Evolutionary conservation across 2,113 vertebrate species (phyloP).

Genomic region (Coryphaenoides rupestris): DNA sequence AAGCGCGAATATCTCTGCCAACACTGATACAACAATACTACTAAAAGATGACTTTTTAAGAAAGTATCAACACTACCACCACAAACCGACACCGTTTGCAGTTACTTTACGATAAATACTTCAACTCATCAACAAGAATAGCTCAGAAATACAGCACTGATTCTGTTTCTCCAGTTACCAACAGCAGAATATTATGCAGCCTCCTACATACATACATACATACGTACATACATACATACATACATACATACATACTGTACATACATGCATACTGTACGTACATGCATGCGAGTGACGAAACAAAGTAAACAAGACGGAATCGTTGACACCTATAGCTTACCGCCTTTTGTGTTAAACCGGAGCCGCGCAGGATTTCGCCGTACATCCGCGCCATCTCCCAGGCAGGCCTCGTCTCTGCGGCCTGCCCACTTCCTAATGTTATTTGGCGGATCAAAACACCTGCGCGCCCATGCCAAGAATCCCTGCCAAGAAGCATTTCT

Average conservation of each 20-base stretch:
- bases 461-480: conserved; percentile 52
- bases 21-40: too few relatives aligned
- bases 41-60: too few relatives aligned
- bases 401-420: conserved; percentile 59
- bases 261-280: conserved; percentile 1
- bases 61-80: too few relatives aligned
- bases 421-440: conserved; percentile 64
- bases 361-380: conserved; percentile 40
- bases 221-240: conserved; percentile 12
- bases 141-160: too few relatives aligned
- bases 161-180: too few relatives aligned
- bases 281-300: conserved; percentile 1
- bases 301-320: too few relatives aligned
- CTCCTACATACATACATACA: neutral
- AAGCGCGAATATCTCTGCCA: too few relatives aligned
- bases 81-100: too few relatives aligned
- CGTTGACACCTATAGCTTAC: neutral
- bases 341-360: conserved; percentile 40
- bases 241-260: neutral
- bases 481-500: conserved; percentile 50
- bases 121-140: too few relatives aligned
- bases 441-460: conserved; percentile 66
- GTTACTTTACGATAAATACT: too few relatives aligned
- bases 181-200: too few relatives aligned
- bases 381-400: conserved; percentile 53